phyloP scores from a whole-genome alignment of 1,140 invertebrate genomes.

The Aphelinus atriplicis region DNA sequence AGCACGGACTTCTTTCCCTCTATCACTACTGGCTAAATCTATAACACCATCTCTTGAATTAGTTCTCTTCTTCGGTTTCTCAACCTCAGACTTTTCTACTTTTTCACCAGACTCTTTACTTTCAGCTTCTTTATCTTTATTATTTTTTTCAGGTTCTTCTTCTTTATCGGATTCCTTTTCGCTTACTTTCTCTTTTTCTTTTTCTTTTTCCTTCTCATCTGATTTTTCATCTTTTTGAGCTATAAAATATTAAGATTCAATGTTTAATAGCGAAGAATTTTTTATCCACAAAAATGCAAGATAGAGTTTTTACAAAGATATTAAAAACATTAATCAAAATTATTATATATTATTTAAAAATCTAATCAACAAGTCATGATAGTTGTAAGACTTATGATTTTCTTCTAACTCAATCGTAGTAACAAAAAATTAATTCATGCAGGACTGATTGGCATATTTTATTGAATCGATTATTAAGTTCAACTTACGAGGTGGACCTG shows the following conservation, averaged over 20 bases:
- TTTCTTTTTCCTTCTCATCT: constrained; percentile 33
- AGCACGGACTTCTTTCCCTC: constrained; percentile 71
- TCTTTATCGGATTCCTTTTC: constrained; percentile 52
- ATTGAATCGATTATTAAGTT: too few species aligned
- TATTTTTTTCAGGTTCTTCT: constrained; percentile 52
- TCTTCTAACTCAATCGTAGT: too few species aligned
- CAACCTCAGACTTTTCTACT: constrained; percentile 57
- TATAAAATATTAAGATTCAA: background rate
- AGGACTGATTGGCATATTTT: too few species aligned
- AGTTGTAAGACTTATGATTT: too few species aligned
- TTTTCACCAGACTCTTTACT: constrained; percentile 47
- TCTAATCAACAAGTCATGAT: too few species aligned
- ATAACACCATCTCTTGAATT: constrained; percentile 61
- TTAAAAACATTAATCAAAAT: too few species aligned
- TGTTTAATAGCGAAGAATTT: background rate
- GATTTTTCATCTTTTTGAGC: background rate
- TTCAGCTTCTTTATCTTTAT: constrained; percentile 51
- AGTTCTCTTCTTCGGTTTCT: constrained; percentile 50
- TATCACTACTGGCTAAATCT: constrained; percentile 58
- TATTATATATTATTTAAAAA: too few species aligned
- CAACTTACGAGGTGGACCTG: constrained; percentile 28
- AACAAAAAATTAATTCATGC: too few species aligned
- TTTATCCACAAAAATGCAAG: too few species aligned
- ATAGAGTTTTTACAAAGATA: too few species aligned
- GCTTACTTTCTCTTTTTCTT: constrained; percentile 45